Percentiles rank a stretch among this genome's conserved stretches.
phyloP scores from a whole-genome alignment of 2,888 invertebrate species.

The Drosophila phalerata region DNA sequence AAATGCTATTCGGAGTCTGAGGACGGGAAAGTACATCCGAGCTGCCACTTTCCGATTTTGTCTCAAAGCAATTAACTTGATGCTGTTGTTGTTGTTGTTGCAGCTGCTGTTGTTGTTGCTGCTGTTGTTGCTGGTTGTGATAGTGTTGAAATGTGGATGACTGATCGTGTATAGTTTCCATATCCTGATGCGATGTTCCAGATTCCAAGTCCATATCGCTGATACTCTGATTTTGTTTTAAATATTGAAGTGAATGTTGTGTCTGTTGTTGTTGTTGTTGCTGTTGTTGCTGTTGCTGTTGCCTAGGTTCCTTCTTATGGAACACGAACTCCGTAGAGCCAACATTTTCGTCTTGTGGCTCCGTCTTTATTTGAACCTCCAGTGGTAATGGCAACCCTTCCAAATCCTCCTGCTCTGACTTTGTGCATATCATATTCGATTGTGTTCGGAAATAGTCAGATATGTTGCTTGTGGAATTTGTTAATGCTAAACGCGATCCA shows the following conservation, averaged over 20 bases:
- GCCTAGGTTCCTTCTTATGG: constrained; percentile 47
- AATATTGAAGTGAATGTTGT: constrained; percentile 46
- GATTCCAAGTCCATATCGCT: constrained; percentile 34
- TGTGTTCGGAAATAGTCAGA: constrained; percentile 61
- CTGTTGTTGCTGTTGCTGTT: constrained; percentile 44
- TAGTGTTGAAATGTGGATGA: constrained; percentile 22
- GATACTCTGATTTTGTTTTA: constrained; percentile 46
- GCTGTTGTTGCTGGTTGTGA: constrained; percentile 41
- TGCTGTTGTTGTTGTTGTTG: constrained; percentile 86
- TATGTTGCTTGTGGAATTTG: constrained; percentile 57
- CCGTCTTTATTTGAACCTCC: constrained; percentile 76
- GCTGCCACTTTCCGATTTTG: constrained; percentile 85
- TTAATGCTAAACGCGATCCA: constrained; percentile 50
- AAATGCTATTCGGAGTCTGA: constrained; percentile 83
- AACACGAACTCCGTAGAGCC: constrained; percentile 36
- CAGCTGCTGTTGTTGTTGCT: constrained; percentile 33
- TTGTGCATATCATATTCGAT: constrained; percentile 35
- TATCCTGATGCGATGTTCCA: constrained; percentile 14
- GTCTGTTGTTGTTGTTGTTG: constrained; percentile 43
- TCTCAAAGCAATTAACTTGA: constrained; percentile 86
- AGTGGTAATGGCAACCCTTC: constrained; percentile 48
- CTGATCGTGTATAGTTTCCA: constrained; percentile 49
- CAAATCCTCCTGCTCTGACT: constrained; percentile 40
- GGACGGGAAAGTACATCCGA: constrained; percentile 85
- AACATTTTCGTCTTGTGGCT: constrained; percentile 65